Conservation (phyloP, 1,140 invertebrate species). For the Tachypleus tridentatus region DNA sequence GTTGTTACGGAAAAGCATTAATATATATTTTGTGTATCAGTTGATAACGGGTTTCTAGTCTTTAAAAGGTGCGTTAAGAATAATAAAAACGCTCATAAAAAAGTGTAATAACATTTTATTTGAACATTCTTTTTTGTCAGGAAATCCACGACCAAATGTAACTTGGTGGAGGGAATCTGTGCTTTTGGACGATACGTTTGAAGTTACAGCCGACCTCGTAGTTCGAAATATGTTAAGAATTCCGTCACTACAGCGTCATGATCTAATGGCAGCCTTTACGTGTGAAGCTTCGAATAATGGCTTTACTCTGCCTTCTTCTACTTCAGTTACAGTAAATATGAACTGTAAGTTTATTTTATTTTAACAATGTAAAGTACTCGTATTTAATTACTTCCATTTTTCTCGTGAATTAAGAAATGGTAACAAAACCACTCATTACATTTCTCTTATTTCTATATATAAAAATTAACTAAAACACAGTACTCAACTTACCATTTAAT, state of each 20-base stretch:
- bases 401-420: too few relatives aligned
- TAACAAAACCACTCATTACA: too few relatives aligned
- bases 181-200: constrained; percentile 66
- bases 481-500: too few relatives aligned
- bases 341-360: constrained; percentile 20
- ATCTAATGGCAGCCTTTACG: constrained; percentile 59
- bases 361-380: too few relatives aligned
- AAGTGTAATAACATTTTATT: not conserved
- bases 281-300: constrained; percentile 44
- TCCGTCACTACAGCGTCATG: constrained; percentile 56
- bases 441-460: too few relatives aligned
- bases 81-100: too few relatives aligned
- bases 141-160: constrained; percentile 57
- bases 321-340: constrained; percentile 26
- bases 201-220: constrained; percentile 49
- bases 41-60: too few relatives aligned
- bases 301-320: constrained; percentile 22
- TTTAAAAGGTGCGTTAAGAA: too few relatives aligned
- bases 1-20: too few relatives aligned
- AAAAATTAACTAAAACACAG: too few relatives aligned
- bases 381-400: too few relatives aligned
- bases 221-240: constrained; percentile 64
- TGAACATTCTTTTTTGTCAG: constrained; percentile 35
- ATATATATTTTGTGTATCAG: too few relatives aligned
- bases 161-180: constrained; percentile 71